phyloP scores from a whole-genome alignment of 37 sponge, comb jelly and placozoan genomes.

The Halichondria panicea region DNA sequence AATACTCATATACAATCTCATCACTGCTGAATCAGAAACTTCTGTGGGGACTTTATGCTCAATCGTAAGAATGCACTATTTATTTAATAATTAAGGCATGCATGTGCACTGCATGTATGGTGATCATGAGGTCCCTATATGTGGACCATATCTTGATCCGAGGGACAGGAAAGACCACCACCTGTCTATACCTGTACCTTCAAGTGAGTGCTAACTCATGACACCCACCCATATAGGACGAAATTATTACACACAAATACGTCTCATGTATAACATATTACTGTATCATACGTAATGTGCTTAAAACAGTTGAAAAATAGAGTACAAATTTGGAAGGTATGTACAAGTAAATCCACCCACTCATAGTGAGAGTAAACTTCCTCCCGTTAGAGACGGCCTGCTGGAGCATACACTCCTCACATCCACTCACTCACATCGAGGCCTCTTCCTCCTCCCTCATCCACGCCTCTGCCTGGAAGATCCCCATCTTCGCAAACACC shows the following conservation, averaged over 20 bases:
- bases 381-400: constrained; percentile 82
- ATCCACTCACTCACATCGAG: constrained; percentile 83
- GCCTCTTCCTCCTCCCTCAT: constrained; percentile 59
- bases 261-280: no score
- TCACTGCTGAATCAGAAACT: no score
- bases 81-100: no score
- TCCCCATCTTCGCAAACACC: constrained; percentile 56
- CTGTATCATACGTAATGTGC: no score
- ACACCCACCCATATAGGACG: constrained; percentile 29
- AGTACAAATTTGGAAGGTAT: neutral
- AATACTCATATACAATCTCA: no score
- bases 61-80: no score
- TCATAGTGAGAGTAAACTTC: constrained; percentile 82
- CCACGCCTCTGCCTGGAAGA: constrained; percentile 67
- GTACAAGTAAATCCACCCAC: neutral
- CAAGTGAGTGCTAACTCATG: constrained; percentile 5
- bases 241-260: no score
- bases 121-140: constrained; percentile 30
- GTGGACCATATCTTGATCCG: no score
- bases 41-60: no score
- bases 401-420: constrained; percentile 84
- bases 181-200: constrained; percentile 34
- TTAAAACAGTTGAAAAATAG: no score
- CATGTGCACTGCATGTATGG: no score
- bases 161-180: constrained; percentile 29